Base-by-base conservation (phyloP, 2,888 invertebrate genomes). In the Cataglyphis altisquamis region DNA sequence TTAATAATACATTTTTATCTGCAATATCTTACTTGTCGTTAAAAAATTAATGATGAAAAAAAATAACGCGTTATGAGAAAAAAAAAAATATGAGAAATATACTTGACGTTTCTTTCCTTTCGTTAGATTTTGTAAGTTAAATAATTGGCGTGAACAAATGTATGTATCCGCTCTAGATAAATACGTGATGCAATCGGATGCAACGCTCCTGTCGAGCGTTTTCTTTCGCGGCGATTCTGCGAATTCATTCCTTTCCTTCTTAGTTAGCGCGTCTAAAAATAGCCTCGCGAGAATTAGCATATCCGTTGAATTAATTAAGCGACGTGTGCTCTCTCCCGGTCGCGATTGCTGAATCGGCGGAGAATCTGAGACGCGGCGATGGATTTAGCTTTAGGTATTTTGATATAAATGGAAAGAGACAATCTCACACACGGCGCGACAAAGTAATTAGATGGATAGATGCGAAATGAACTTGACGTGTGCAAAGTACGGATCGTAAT, bases 391-490 rank as follows among this genome's bases (percentile, higher is more conserved):
- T 36, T 12, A 32, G 45, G 70, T 45, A 60, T 60, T 80, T 45
- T 72, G 73, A 73, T 80, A 72, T 45, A 80, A 80, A 60, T 25
- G 60, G 45, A 45, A 70, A 73, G 57, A 12, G 32, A 21, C 15
- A 55, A 77, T 68, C 18, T 67, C 52, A 29, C 32, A 15, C 9
- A 18, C 6, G 25, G 25, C 52, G 72, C 57, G 78, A 72, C 78
- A 60, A 73, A 73, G 73, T 60, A 84, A 70, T 39, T 48, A 73
- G 45, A 66, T 88, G 18, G 18, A 18, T 52, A 8, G n/a, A 52
- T 52, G 8, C 48, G 48, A 52, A 52, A 82, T 86, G 88, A 88
- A 86, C 84, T 90, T 88, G 89, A 89, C 88, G 89, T 86, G 78
- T 81, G 70, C 81, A 32, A 78, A 72, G 55, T 4, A 41, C 25